phyloP scores from a whole-genome alignment of 2,797 vertebrate genomes.

The Aplochiton taeniatus region DNA sequence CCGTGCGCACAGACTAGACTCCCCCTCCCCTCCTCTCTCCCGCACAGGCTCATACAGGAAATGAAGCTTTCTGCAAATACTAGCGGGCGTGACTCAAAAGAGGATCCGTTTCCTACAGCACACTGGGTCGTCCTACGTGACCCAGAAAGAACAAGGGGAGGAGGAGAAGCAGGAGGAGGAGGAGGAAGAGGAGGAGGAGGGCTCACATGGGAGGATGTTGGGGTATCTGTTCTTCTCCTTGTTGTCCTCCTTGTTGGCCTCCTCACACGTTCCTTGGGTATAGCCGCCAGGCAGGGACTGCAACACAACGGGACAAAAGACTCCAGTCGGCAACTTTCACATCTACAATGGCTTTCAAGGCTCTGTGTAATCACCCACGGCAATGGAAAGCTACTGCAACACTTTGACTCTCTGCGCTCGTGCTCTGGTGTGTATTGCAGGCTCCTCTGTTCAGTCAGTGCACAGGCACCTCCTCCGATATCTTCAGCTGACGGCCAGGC shows the following conservation, averaged over 20 bases:
- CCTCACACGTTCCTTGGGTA: conserved; percentile 85
- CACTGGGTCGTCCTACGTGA: no score
- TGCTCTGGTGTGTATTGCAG: no score
- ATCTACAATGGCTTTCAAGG: no score
- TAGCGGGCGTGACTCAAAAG: neutral
- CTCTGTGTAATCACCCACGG: no score
- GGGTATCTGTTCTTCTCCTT: conserved; percentile 98
- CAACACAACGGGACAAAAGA: conserved; percentile 31
- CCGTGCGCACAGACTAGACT: neutral
- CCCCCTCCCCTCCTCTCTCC: neutral
- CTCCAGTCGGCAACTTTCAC: neutral
- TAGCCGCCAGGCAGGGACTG: conserved; percentile 88
- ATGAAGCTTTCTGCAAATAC: conserved; percentile 5
- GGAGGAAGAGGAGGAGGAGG: neutral
- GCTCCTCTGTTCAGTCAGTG: conserved; percentile 32
- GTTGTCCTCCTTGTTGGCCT: conserved; percentile 94
- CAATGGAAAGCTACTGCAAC: no score
- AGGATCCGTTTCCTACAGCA: neutral
- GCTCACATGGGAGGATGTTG: conserved; percentile 97
- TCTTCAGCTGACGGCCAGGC: conserved; percentile 37
- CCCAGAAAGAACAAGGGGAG: no score
- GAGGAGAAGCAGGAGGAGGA: conserved; percentile 22
- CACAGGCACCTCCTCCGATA: conserved; percentile 61
- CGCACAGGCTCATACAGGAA: conserved; percentile 44
- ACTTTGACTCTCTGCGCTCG: no score